A percentile compares a stretch with the other conserved stretches of the same genome.
Evolutionary conservation across 2,888 invertebrate species (phyloP).

Genomic region (Gnatocerus cornutus): DNA sequence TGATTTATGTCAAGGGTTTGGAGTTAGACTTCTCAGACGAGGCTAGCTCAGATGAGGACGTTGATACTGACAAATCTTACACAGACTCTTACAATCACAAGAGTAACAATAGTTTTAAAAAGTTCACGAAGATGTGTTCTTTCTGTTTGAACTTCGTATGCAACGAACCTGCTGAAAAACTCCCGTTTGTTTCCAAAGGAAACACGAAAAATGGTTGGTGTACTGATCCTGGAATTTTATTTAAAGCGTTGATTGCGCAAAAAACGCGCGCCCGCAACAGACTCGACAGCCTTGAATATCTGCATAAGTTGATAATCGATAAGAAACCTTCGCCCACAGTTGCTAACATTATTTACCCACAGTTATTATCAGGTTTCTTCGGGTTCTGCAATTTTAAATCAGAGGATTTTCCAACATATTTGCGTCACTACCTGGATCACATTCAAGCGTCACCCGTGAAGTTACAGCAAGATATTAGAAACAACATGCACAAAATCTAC

Average conservation of each 20-base stretch:
- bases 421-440: constrained; percentile 75
- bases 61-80: constrained; percentile 65
- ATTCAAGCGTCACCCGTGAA: constrained; percentile 72
- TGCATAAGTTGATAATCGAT: constrained; percentile 63
- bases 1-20: constrained; percentile 71
- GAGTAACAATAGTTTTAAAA: constrained; percentile 52
- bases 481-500: constrained; percentile 74
- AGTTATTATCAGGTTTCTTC: constrained; percentile 74
- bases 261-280: constrained; percentile 65
- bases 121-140: constrained; percentile 62
- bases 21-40: constrained; percentile 57
- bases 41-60: constrained; percentile 61
- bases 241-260: constrained; percentile 65
- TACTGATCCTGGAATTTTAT: constrained; percentile 64
- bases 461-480: constrained; percentile 73
- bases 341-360: constrained; percentile 71
- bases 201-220: constrained; percentile 66
- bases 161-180: constrained; percentile 65
- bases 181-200: constrained; percentile 55
- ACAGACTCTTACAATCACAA: constrained; percentile 66
- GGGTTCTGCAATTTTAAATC: constrained; percentile 69
- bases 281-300: constrained; percentile 66
- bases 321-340: constrained; percentile 63
- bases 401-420: constrained; percentile 69
- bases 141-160: constrained; percentile 66